Conservation (phyloP, 2,888 invertebrate genomes). For the Steinernema hermaphroditum region DNA sequence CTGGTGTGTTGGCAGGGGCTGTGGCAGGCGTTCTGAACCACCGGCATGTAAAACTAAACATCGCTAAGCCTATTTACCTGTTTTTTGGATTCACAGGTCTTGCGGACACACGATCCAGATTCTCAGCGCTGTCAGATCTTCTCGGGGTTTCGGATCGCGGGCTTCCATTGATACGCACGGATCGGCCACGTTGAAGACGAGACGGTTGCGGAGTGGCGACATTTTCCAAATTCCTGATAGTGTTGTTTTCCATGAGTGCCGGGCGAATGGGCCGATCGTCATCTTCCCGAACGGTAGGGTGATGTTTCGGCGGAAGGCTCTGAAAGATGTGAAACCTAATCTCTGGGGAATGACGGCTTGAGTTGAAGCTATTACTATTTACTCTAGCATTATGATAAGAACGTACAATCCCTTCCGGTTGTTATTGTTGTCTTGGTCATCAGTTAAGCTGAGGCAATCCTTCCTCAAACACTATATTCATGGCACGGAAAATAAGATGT, state of each 20-base stretch:
- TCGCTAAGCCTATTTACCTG: too few species aligned
- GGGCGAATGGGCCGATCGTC: conserved; percentile 16
- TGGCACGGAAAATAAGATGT: too few species aligned
- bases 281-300: neutral
- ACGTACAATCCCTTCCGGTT: too few species aligned
- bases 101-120: neutral
- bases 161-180: conserved; percentile 5
- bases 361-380: too few species aligned
- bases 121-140: conserved; percentile 12
- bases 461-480: too few species aligned
- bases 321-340: neutral
- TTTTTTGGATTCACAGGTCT: neutral
- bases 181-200: neutral
- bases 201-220: conserved; percentile 1
- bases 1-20: neutral
- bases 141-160: neutral
- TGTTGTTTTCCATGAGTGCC: conserved; percentile 15
- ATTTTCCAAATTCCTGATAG: conserved; percentile 28
- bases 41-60: too few species aligned
- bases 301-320: conserved; percentile 23
- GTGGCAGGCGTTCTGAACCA: neutral
- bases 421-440: too few species aligned
- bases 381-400: too few species aligned
- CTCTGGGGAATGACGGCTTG: too few species aligned
- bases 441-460: too few species aligned